Evolutionary conservation across 2,113 vertebrate species (phyloP).

Genomic region (Chloroceryle aenea): DNA sequence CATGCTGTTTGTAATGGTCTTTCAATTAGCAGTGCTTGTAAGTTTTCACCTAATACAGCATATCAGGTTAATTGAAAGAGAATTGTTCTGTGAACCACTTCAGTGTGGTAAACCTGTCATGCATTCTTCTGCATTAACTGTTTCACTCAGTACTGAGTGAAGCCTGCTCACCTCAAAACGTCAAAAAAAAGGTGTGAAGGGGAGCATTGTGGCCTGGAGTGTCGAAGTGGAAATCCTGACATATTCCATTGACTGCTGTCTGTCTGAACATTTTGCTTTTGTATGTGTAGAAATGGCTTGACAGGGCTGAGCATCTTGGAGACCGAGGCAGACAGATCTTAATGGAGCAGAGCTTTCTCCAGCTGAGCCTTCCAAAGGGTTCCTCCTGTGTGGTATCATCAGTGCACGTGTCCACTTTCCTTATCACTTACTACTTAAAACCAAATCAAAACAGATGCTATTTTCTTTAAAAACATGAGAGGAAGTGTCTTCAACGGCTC

Average conservation of each 20-base stretch:
- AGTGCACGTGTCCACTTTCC: background rate
- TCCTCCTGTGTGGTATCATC: background rate
- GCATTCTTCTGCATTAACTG: background rate
- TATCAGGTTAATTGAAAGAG: background rate
- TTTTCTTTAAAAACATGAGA: background rate
- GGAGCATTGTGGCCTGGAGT: background rate
- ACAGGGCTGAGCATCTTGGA: background rate
- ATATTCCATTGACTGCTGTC: background rate
- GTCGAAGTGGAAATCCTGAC: background rate
- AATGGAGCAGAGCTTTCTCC: background rate
- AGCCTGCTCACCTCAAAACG: background rate
- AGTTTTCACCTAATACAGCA: background rate
- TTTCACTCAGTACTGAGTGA: background rate
- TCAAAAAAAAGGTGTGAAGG: background rate
- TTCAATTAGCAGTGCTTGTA: background rate
- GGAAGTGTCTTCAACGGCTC: background rate
- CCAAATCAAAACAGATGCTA: background rate
- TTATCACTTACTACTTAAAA: background rate
- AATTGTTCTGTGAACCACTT: background rate
- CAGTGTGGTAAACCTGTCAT: background rate
- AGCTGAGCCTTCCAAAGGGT: background rate
- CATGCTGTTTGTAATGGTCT: background rate
- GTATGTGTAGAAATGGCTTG: background rate
- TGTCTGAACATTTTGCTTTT: background rate
- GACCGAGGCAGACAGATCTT: background rate